A percentile compares a stretch with the other conserved stretches of the same genome.
phyloP scores from a whole-genome alignment of 2,113 vertebrate genomes.

The Heloderma charlesbogerti region DNA sequence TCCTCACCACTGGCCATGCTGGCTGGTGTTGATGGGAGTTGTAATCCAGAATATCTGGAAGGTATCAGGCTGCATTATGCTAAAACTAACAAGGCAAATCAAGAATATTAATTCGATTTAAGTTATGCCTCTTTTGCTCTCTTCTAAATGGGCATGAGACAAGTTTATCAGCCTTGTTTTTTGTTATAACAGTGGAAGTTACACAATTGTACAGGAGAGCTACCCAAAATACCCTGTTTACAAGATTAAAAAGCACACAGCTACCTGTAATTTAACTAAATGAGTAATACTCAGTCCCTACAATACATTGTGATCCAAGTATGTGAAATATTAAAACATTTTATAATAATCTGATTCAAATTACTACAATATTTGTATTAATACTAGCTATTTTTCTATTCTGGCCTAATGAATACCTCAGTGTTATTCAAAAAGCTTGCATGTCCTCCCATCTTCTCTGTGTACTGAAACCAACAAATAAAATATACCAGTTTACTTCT shows the following conservation, averaged over 20 bases:
- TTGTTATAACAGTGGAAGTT: neutral
- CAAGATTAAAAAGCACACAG: neutral
- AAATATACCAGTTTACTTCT: neutral
- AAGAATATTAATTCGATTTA: neutral
- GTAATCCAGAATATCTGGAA: no score
- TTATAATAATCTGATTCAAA: neutral
- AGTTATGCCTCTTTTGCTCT: neutral
- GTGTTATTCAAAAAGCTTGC: neutral
- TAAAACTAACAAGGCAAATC: neutral
- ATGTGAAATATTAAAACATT: neutral
- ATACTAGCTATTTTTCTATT: neutral
- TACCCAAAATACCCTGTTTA: neutral
- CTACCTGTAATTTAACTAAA: neutral
- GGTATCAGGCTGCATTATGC: no score
- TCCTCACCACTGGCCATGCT: no score
- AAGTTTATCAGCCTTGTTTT: neutral
- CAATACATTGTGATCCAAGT: neutral
- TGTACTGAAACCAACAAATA: neutral
- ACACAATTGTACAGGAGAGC: neutral
- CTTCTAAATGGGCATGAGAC: neutral
- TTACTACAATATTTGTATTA: neutral
- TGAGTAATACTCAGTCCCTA: neutral
- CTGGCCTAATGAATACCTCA: neutral
- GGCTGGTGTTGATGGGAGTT: no score
- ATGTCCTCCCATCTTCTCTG: neutral